phyloP scores from a whole-genome alignment of 1,140 invertebrate species.

The Coptotermes formosanus region DNA sequence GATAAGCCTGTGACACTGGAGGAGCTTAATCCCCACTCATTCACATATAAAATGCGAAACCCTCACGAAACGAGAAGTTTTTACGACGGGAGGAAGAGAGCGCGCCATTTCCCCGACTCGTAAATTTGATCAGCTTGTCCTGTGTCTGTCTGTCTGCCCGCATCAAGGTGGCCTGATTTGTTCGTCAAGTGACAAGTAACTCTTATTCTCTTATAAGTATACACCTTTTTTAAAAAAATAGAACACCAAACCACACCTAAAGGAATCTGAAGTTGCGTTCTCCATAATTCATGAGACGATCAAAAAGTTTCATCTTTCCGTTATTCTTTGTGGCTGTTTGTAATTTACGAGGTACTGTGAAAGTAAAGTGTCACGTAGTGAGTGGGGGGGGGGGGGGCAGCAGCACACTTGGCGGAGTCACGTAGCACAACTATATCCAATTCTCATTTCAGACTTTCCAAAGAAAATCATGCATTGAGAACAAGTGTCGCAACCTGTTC shows the following conservation, averaged over 20 bases:
- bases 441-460: neutral
- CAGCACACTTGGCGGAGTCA: neutral
- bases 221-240: neutral
- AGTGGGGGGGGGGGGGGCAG: neutral
- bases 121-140: constrained; percentile 8
- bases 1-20: neutral
- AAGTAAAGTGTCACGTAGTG: neutral
- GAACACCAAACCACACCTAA: neutral
- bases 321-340: neutral
- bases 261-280: neutral
- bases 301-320: neutral
- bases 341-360: neutral
- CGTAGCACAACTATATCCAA: neutral
- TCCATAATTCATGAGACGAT: constrained; percentile 16
- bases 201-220: neutral
- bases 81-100: neutral
- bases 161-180: neutral
- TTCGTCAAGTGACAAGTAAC: neutral
- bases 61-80: neutral
- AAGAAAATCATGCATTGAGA: neutral
- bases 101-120: neutral
- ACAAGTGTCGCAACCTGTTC: neutral
- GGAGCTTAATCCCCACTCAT: neutral
- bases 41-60: neutral
- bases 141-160: neutral